Evolutionary conservation across 2,797 vertebrate species (phyloP), one percentile per base, ranked within the genome.

Genomic region (Remorina albescens): DNA sequence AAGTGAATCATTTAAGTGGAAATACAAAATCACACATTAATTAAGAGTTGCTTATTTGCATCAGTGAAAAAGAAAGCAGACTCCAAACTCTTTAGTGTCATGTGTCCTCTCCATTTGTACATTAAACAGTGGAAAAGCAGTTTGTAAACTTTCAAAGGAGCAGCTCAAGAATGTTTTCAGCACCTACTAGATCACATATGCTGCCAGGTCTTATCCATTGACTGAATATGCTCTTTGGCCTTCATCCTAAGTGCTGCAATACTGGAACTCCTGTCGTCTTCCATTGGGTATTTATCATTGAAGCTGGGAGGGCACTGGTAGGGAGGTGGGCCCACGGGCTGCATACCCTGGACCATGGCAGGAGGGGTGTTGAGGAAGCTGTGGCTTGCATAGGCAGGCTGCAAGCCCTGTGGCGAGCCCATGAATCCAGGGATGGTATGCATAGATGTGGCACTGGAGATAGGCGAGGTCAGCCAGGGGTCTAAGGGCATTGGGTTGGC

Each of bases 211-310:
- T 98, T 97, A 90, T 97, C 97, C 90, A 97, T 96, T 30, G 95
- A 97, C 88, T 98, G 98, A 79, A 96, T 95, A 68, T 99, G 97
- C 90, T 98, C 97, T 94, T 97, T 97, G 87, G 96, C 97, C 88
- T 97, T 97, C 95, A 98, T 96, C 84, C 96, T 94, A 73, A 98
- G 93, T 0, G 95, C 94, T 39, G 96, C 96, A 0, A 98, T 97
- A 87, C 97, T 98, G 76, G 97, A 96, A 74, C 95, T 97, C 81
- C 96, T 92, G 84, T 96, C 93, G 7, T 97, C 96, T 76, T 98
- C 96, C 86, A 95, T 85, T 0, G 96, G 96, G 86, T 95, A 97
- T 90, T 97, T 97, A 85, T 97, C 96, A 58, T 93, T 95, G 89
- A 96, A 97, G 63, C 93, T 91, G 9, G 93, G 89, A 25, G 92